Evolutionary conservation across 2,888 invertebrate species (phyloP).

Genomic region (Dendrolimus houi): DNA sequence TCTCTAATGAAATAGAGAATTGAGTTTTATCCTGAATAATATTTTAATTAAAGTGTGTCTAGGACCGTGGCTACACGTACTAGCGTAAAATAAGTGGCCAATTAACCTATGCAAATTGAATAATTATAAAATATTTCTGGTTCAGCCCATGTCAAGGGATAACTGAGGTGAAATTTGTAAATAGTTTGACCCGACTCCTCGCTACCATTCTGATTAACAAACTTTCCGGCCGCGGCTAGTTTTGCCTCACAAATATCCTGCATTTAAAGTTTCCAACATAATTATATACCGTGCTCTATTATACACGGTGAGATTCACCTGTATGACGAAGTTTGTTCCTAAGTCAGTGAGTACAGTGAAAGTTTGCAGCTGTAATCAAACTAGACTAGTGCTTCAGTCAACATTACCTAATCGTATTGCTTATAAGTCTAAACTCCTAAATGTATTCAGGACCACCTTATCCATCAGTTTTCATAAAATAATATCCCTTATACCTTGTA

Average conservation of each 20-base stretch:
- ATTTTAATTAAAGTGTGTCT: conserved; percentile 17
- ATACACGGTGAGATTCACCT: not conserved
- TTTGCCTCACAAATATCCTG: conserved; percentile 46
- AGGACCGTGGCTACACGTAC: conserved; percentile 20
- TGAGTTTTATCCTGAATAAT: not conserved
- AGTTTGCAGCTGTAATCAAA: not conserved
- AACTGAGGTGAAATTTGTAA: conserved; percentile 42
- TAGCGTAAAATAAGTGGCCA: conserved; percentile 33
- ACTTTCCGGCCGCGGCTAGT: conserved; percentile 41
- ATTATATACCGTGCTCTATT: not conserved
- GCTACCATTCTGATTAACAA: conserved; percentile 56
- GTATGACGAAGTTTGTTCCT: not conserved
- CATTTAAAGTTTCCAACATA: conserved; percentile 46
- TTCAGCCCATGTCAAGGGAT: conserved; percentile 36
- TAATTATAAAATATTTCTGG: conserved; percentile 53
- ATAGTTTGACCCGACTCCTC: conserved; percentile 41
- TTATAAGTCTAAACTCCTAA: too few relatives aligned
- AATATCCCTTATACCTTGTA: too few relatives aligned
- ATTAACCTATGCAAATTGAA: conserved; percentile 55
- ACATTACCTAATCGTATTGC: not conserved
- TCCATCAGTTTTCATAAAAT: too few relatives aligned
- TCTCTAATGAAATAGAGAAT: not conserved
- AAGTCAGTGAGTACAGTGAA: not conserved
- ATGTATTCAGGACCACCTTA: too few relatives aligned
- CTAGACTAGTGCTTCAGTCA: not conserved